A percentile compares a stretch with the other conserved stretches of the same genome.
phyloP scores from a whole-genome alignment of 2,113 vertebrate genomes.

The Arvicanthis niloticus region DNA sequence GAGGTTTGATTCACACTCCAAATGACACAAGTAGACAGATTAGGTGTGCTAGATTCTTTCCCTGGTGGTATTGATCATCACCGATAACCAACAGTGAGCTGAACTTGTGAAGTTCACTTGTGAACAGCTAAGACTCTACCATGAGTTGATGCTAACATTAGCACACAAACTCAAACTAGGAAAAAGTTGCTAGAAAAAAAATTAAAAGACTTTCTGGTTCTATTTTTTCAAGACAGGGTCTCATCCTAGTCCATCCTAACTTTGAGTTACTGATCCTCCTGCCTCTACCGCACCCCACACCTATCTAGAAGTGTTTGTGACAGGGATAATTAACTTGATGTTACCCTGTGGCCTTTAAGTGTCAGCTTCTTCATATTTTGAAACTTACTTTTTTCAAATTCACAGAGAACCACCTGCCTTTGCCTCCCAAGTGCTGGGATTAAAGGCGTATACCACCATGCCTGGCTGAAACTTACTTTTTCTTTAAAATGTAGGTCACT shows the following conservation, averaged over 20 bases:
- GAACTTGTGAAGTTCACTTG: not conserved
- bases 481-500: not conserved
- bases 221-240: not conserved
- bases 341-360: not conserved
- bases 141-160: conserved; percentile 12
- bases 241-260: not conserved
- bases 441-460: too few species aligned
- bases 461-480: not conserved
- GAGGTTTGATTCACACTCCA: not conserved
- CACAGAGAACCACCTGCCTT: too few species aligned
- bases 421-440: too few species aligned
- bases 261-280: not conserved
- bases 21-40: not conserved
- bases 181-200: not conserved
- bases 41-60: not conserved
- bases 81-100: not conserved
- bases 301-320: not conserved
- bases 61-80: not conserved
- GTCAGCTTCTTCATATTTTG: conserved; percentile 34
- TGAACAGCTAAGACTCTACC: not conserved
- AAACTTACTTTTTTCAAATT: not conserved
- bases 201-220: not conserved
- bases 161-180: conserved; percentile 8
- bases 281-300: not conserved
- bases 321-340: not conserved